phyloP scores from a whole-genome alignment of 2,113 vertebrate species.

The Bos indicus region DNA sequence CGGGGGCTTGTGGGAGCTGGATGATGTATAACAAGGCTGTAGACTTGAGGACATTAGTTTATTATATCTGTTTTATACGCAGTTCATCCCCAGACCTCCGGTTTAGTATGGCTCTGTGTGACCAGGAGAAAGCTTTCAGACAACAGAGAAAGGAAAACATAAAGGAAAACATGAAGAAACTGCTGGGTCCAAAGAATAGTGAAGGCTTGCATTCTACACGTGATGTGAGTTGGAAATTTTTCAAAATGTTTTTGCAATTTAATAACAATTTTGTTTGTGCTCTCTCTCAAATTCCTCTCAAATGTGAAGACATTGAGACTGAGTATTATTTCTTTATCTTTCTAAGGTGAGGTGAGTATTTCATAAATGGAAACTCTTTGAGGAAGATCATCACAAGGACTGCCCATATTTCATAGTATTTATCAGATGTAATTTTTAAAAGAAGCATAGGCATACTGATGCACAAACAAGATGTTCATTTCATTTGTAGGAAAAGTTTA shows the following conservation, averaged over 20 bases:
- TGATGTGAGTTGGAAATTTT: slow-evolving; percentile 83
- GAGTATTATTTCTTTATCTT: not conserved
- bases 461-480: not conserved
- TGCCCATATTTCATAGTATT: not conserved
- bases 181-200: slow-evolving; percentile 87
- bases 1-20: rapidly evolving
- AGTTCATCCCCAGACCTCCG: slow-evolving; percentile 93
- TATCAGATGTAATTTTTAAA: not conserved
- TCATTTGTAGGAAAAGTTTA: not conserved
- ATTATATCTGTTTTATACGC: slow-evolving; percentile 18
- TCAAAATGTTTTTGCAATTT: not conserved
- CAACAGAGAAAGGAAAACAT: slow-evolving; percentile 87
- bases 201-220: slow-evolving; percentile 82
- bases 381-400: not conserved
- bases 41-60: not conserved
- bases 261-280: not conserved
- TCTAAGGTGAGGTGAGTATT: not conserved
- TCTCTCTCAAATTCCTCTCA: not conserved
- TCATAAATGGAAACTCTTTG: not conserved
- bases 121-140: slow-evolving; percentile 92
- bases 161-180: slow-evolving; percentile 89
- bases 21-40: not conserved
- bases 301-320: not conserved
- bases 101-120: slow-evolving; percentile 94
- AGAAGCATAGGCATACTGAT: not conserved